Conservation (phyloP, 1,140 invertebrate genomes). For the Drosophila teissieri region DNA sequence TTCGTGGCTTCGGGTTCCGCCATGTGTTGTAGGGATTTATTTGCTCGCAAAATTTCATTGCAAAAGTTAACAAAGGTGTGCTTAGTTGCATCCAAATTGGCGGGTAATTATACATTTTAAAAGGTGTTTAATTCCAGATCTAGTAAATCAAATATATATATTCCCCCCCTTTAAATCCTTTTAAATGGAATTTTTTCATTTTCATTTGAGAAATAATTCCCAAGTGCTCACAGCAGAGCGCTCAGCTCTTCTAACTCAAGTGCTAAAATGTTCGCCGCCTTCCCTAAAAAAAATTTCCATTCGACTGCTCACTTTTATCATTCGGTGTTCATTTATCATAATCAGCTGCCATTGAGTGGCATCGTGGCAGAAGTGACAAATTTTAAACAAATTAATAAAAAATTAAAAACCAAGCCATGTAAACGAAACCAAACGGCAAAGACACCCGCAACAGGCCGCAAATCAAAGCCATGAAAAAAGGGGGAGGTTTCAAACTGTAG, state of each 20-base stretch:
- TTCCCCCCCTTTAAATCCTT: background rate
- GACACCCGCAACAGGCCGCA: slow-evolving; percentile 39
- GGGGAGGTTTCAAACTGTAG: slow-evolving; percentile 22
- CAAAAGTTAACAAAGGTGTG: no score
- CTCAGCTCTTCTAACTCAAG: slow-evolving; percentile 13
- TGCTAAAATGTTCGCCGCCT: slow-evolving; percentile 23
- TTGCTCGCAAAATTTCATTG: background rate
- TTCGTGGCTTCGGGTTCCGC: background rate
- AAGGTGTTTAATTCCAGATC: no score
- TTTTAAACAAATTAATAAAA: slow-evolving; percentile 81
- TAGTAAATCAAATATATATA: no score
- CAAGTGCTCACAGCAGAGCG: background rate
- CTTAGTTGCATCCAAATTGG: background rate
- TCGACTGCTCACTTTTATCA: slow-evolving; percentile 29
- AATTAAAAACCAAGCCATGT: slow-evolving; percentile 46
- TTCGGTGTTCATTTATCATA: slow-evolving; percentile 37
- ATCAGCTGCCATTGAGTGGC: slow-evolving; percentile 45
- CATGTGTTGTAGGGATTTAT: slow-evolving; percentile 5
- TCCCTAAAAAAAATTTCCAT: slow-evolving; percentile 20
- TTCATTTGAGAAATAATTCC: background rate
- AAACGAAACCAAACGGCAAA: slow-evolving; percentile 42
- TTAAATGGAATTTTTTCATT: background rate
- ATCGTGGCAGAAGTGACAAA: slow-evolving; percentile 67
- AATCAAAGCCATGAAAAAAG: slow-evolving; percentile 30
- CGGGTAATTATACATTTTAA: no score